Percentiles rank a stretch among this genome's conserved stretches.
These are phyloP conservation scores for Cyrtorhinus lividipennis DNA, from an alignment of 1,140 invertebrate species.

Conservation along the genomic window DNA sequence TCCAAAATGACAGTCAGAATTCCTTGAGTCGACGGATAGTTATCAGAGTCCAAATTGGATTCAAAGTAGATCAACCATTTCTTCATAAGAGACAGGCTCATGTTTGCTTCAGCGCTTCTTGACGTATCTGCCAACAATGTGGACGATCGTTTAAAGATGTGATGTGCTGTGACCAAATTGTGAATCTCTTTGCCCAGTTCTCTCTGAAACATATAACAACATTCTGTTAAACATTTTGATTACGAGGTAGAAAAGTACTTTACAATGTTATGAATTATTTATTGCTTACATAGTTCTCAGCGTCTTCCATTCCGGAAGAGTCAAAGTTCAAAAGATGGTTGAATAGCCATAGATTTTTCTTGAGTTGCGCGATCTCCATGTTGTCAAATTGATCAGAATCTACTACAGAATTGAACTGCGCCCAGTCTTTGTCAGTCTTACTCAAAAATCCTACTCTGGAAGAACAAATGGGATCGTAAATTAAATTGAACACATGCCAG, in stretches of 20 bases:
- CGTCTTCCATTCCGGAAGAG: background rate
- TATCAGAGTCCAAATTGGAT: background rate
- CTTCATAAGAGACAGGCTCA: slow-evolving; percentile 15
- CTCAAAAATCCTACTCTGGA: background rate
- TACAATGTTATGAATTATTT: background rate
- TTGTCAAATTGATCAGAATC: slow-evolving; percentile 12
- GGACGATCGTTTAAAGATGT: slow-evolving; percentile 16
- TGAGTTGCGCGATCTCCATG: slow-evolving; percentile 15
- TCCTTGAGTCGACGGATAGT: background rate
- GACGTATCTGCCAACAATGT: background rate
- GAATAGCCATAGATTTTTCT: slow-evolving; percentile 15
- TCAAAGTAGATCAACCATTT: slow-evolving; percentile 14
- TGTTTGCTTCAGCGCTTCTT: background rate
- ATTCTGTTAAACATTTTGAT: background rate
- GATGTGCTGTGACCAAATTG: slow-evolving; percentile 14
- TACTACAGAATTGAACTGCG: background rate
- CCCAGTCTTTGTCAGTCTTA: background rate
- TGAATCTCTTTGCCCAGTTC: slow-evolving; percentile 9
- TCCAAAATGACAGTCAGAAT: background rate
- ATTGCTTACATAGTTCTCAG: background rate
- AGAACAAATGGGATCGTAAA: background rate
- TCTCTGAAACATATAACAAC: slow-evolving; percentile 12
- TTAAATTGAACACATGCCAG: background rate
- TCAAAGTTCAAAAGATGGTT: slow-evolving; percentile 1
- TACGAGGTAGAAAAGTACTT: background rate